Base-by-base conservation (phyloP, 2,888 invertebrate genomes). In the Limnephilus lunatus region DNA sequence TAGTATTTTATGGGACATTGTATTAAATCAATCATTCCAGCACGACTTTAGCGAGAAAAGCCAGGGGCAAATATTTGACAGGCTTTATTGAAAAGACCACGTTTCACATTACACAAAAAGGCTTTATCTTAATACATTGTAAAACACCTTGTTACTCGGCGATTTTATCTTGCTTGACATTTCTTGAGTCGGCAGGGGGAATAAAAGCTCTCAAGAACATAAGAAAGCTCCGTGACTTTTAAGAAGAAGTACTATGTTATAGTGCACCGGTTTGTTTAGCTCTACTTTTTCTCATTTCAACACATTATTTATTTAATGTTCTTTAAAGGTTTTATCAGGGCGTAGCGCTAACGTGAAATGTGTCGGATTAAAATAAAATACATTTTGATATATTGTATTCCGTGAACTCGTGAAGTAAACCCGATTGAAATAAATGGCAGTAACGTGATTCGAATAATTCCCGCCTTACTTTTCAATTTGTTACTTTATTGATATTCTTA, bases 121-220 rank as follows among this genome's bases (percentile, higher is more conserved):
- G 11, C 1, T 15, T 83, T 32, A 35, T 83, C 31, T 83, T 35
- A 35, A 35, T 25, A 32, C 32, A 32, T 32, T 82, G 32, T 5
- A 15, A 15, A 82, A 25, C 68, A 68, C n/a, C 68, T 68, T 68
- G 1, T 25, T 68, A n/a, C 68, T 25, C 14, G 32, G 19, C 32
- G 14, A 83, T 35, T 35, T 19, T 7, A 4, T 25, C 19, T 35
- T 83, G 35, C 39, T 35, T 83, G 83, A 83, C 83, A 25, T 83
- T 83, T 83, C 35, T 39, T 39, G 7, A 86, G 44, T 35, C 44
- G 30, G n/a, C 44, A 11, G 11, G 86, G 86, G 86, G 48, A n/a
- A 86, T 86, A 86, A 86, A 86, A 48, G 48, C 86, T 86, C 44
- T 86, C 86, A 86, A 25, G 68, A n/a, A 68, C 25, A 68, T 19